Evolutionary conservation across 2,113 vertebrate species (phyloP), one percentile per base, ranked within the genome.

Genomic region (Pseudolaguvia tuberculata): DNA sequence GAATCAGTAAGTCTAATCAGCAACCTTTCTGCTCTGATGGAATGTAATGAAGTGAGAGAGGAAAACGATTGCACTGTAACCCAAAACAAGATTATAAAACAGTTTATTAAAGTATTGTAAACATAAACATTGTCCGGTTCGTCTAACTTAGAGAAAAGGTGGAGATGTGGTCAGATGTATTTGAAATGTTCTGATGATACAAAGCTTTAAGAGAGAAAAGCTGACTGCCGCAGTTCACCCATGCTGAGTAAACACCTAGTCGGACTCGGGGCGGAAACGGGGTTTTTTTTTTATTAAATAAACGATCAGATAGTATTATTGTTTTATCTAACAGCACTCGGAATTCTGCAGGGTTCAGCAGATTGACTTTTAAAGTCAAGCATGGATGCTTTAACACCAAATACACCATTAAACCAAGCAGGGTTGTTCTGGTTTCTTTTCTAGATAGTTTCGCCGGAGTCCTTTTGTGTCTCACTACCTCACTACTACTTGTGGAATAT

Each of bases 1-100:
- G n/a, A n/a, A n/a, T n/a, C n/a, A n/a, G n/a, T n/a, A n/a, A 67
- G 27, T 53, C 48, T 73, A 73, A 72, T 52, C 59, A 63, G 25
- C 50, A 62, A 21, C 27, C 57, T 52, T 48, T 74, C n/a, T 10
- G 4, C n/a, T 53, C 35, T 65, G 65, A 74, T 65, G 51, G 51
- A 39, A 56, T 31, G 56, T 27, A 61, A 72, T 4, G 14, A 65
- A 50, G 5, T 8, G 39, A 15, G 11, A 27, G 13, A 23, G 48
- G 17, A 14, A 56, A 45, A 65, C 35, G 29, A 55, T n/a, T 45
- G 23, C 51, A 29, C 23, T 47, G 35, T 75, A 47, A 3, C 61
- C 14, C 14, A 66, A 75, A 75, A 65, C 59, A 73, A 50, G 48
- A 39, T 27, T 39, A 42, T 17, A 31, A 50, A 65, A 25, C 55